Percentiles rank a stretch among this genome's conserved stretches.
Evolutionary conservation across 2,113 vertebrate species (phyloP).

Genomic region (Anguilla japonica): DNA sequence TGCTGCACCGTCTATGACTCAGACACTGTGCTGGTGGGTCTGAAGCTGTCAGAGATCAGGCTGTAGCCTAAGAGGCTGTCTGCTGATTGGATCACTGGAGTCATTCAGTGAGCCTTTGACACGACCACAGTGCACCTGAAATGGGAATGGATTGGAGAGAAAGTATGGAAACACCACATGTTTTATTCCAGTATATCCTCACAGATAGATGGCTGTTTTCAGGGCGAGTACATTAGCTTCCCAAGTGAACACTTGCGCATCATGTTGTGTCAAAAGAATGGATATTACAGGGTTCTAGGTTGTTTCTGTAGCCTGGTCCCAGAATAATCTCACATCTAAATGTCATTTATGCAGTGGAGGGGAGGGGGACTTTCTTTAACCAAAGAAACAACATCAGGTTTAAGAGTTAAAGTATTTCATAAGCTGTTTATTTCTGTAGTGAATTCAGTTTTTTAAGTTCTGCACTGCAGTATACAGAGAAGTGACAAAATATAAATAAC

Average conservation of each 20-base stretch:
- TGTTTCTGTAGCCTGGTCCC: neutral
- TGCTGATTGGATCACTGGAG: neutral
- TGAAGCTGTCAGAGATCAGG: neutral
- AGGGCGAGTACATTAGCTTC: neutral
- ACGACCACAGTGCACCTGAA: neutral
- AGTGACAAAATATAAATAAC: slow-evolving; percentile 79
- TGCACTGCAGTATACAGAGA: slow-evolving; percentile 77
- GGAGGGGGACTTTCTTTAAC: neutral
- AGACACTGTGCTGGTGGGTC: neutral
- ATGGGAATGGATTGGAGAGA: neutral
- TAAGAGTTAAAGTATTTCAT: slow-evolving; percentile 62
- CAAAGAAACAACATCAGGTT: slow-evolving; percentile 45
- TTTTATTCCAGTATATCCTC: neutral
- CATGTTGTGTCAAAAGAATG: neutral
- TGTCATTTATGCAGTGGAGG: neutral
- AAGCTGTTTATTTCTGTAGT: slow-evolving; percentile 75
- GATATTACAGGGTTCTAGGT: neutral
- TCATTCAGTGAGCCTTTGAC: neutral
- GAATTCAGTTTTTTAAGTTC: slow-evolving; percentile 74
- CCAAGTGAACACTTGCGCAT: neutral
- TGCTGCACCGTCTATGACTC: neutral
- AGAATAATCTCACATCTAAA: neutral
- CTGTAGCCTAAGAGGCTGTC: neutral
- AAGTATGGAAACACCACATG: neutral
- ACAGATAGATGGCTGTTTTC: neutral